phyloP scores from a whole-genome alignment of 2,113 vertebrate species.

The Caranx ignobilis region DNA sequence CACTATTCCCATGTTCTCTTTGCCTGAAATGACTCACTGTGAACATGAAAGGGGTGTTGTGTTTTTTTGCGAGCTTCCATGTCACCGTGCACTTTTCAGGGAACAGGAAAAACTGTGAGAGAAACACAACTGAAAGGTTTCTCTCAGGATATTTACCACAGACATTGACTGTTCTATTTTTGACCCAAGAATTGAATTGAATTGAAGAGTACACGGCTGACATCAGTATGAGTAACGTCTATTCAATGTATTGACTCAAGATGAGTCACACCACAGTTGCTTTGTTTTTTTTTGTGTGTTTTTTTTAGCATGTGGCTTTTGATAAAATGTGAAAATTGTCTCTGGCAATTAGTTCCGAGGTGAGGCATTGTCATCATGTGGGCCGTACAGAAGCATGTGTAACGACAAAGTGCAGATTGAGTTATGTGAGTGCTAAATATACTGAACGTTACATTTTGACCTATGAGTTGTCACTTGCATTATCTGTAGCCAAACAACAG shows the following conservation, averaged over 20 bases:
- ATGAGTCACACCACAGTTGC: constrained; percentile 76
- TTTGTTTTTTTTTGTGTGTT: constrained; percentile 18
- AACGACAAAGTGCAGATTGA: constrained; percentile 37
- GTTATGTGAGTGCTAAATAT: constrained; percentile 47
- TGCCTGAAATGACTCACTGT: constrained; percentile 55
- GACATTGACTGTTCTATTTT: constrained; percentile 73
- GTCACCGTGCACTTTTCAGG: constrained; percentile 68
- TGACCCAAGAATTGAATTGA: constrained; percentile 55
- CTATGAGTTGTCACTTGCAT: constrained; percentile 15
- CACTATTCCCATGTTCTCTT: constrained; percentile 38
- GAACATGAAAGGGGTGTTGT: constrained; percentile 66
- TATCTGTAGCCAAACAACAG: neutral
- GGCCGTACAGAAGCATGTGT: constrained; percentile 29
- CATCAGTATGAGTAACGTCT: constrained; percentile 77
- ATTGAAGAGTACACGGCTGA: constrained; percentile 64
- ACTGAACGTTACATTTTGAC: constrained; percentile 8
- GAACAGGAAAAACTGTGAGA: constrained; percentile 71
- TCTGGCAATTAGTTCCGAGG: constrained; percentile 32
- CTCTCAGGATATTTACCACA: constrained; percentile 63
- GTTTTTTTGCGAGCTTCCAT: constrained; percentile 66
- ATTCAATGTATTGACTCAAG: constrained; percentile 72
- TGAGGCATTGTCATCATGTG: constrained; percentile 31
- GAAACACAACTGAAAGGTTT: constrained; percentile 69
- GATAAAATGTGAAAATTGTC: constrained; percentile 39
- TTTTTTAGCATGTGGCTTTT: constrained; percentile 41